Evolutionary conservation across 1,140 invertebrate species (phyloP), one percentile per base, ranked within the genome.

Genomic region (Triops longicaudatus): DNA sequence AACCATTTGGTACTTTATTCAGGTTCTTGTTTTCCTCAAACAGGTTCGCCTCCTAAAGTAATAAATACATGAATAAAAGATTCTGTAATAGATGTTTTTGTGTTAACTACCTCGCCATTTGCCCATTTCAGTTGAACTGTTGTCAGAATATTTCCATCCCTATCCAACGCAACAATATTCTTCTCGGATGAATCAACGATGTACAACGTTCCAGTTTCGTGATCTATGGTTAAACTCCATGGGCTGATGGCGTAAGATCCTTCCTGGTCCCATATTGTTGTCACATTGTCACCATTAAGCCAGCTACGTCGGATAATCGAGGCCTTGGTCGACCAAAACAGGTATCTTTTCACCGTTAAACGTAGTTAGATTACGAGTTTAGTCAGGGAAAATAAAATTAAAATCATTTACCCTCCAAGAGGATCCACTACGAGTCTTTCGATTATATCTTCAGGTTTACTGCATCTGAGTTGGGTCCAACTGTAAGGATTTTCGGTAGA

Each of bases 171-270:
- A 63, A 63, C 17, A 6, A 63, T 6, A 1, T 6, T 9, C 17
- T 63, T 63, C 50, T 63, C 17, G 10, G 50, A n/a, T 14, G 50
- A 63, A 9, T 63, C 50, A 22, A 63, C 7, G 3, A 22, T 3
- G 17, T 63, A 22, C 17, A 63, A 63, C 9, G 9, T 63, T 63
- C 50, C 50, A 10, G 50, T 63, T 17, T 63, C 50, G 50, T 63
- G 50, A 9, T 63, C 50, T 63, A 63, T 63, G 50, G 50, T 63
- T 63, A 63, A 63, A 63, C 50, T 63, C 50, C 50, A 63, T 6
- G 50, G 17, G 1, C 50, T 63, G 14, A 63, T 63, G n/a, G 14
- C 6, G 14, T 63, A 63, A 63, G 50, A 22, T 17, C 50, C 17
- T 63, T 63, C 50, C 17, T 9, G 50, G 14, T 22, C 22, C 50